Evolutionary conservation across 2,113 vertebrate genomes (phyloP), one percentile per base, ranked within the genome.

Genomic region (Clinocottus analis): DNA sequence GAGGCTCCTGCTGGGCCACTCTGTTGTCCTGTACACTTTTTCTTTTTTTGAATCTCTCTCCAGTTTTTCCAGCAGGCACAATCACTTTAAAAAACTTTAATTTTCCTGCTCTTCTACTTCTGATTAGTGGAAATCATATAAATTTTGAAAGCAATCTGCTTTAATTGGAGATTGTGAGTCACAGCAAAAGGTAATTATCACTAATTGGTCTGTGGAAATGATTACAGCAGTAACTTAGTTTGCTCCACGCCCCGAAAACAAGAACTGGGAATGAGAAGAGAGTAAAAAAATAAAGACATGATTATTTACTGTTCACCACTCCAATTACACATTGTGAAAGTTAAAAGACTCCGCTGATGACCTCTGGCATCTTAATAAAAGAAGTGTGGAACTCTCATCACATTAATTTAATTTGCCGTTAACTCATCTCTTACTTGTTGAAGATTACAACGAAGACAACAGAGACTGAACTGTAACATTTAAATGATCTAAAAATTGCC

Each of bases 191-290:
- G 75, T 75, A 90, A 93, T 93, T 82, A 88, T 74, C 84, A 47
- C 84, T 91, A 93, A 92, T 91, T 89, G 86, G 87, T 91, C 35
- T 85, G 84, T 60, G 80, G 85, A 89, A 86, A 90, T 90, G 64
- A 91, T 91, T 78, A 74, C 65, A 77, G 71, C 71, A 84, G 84
- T 90, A 90, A 89, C 79, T 86, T 86, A 66, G 84, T 92, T 93
- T 84, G 63, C 78, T 80, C 67, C 43, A 60, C 7, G 49, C 83
- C 65, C 69, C 5, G 59, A 79, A 77, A 78, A 82, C 45, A 89
- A 75, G 61, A 79, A 47, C 91, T 94, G 92, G 91, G 86, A 95
- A 94, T 95, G 93, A 95, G 93, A 94, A 94, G 76, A 72, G 61
- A 27, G 29, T 43, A 59, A 80, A 80, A 80, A 89, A 90, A 90